These are phyloP conservation scores for Chauna torquata DNA, from an alignment of 2,113 vertebrate species.

Conservation along the genomic window DNA sequence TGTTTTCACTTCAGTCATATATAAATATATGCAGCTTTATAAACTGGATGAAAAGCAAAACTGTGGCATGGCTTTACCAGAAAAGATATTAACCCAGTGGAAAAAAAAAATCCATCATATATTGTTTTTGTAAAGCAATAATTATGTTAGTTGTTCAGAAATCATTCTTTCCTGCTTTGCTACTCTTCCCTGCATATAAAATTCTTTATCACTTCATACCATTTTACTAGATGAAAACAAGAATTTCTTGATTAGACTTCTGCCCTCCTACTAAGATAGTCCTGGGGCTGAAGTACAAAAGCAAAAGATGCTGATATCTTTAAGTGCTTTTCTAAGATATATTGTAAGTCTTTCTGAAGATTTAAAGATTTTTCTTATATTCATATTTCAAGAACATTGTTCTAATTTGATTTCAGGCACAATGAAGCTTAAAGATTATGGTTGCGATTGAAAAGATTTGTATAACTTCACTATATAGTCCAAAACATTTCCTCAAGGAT, in stretches of 20 bases:
- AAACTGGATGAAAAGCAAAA: background rate
- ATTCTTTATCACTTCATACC: background rate
- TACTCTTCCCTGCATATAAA: background rate
- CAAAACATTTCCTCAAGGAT: background rate
- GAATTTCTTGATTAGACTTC: background rate
- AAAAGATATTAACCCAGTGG: background rate
- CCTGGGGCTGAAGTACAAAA: background rate
- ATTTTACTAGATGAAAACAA: background rate
- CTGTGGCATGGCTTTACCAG: background rate
- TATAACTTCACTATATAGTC: background rate
- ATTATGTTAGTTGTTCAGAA: background rate
- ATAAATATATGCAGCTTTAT: background rate
- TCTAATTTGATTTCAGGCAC: background rate
- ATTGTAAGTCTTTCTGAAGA: background rate
- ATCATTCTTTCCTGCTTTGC: background rate
- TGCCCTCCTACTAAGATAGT: background rate
- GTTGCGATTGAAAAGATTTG: background rate
- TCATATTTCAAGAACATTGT: background rate
- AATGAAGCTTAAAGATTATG: background rate
- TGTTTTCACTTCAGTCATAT: background rate
- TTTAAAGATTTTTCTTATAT: background rate
- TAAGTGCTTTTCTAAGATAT: background rate
- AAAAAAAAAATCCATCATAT: background rate
- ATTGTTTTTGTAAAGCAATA: background rate
- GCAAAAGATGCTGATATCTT: background rate